Evolutionary conservation across 1,140 invertebrate genomes (phyloP), one percentile per base, ranked within the genome.

Genomic region (Caenorhabditis brenneri): DNA sequence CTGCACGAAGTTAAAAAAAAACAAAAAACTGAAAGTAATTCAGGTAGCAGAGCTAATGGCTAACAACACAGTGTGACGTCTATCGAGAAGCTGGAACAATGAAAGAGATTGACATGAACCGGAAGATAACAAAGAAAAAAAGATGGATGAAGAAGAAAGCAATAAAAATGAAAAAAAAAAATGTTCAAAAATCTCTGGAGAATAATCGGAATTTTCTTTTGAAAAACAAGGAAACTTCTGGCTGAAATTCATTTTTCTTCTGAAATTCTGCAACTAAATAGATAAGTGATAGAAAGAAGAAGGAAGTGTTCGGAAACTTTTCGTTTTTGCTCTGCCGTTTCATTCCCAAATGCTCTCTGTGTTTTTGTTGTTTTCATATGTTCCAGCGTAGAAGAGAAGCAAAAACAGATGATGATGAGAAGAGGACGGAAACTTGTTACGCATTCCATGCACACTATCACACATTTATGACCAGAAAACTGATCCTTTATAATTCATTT

Each of bases 271-370:
- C n/a, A 12, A 22, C 49, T 51, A 51, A 51, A 51, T 51, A 22
- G 49, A 51, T 51, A 51, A 51, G 49, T 51, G 49, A 51, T 51
- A 51, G 49, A 51, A 51, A 51, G 49, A 51, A 51, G n/a, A 51
- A 51, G n/a, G n/a, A 51, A 16, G 49, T 19, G 16, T 9, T 46
- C 9, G 49, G 49, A 51, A 51, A 51, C 27, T 55, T 55, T 55
- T 29, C 53, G 53, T 27, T 29, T 24, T 22, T 6, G 19, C 6
- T 19, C 15, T 51, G 42, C 9, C 42, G 16, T 9, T 46, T 46
- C 42, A 12, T 46, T 46, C 9, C 9, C 9, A 46, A 12, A 16
- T 46, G 42, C 16, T 46, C 9, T 46, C 16, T 46, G 9, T 46
- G 9, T 46, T 46, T 29, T 55, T 55, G 10, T 55, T 55, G 24